A percentile compares a stretch with the other conserved stretches of the same genome.
Conservation (phyloP, 2,113 vertebrate genomes). For the Ammodytes marinus region DNA sequence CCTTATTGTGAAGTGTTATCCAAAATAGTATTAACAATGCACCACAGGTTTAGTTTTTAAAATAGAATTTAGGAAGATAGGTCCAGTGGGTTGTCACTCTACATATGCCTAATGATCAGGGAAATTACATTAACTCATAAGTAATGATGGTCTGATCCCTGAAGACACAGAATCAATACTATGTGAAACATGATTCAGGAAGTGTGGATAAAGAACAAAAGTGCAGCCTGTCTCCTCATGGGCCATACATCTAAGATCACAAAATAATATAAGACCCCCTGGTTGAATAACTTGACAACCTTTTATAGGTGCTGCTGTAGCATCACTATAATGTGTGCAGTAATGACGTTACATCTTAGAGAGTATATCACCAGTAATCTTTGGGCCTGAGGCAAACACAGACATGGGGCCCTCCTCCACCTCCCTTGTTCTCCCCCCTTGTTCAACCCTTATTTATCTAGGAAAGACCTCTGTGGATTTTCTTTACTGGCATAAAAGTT, state of each 20-base stretch:
- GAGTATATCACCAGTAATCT: no score
- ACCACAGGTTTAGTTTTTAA: not conserved
- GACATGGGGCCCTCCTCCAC: no score
- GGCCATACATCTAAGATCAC: constrained; percentile 37
- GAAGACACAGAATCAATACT: constrained; percentile 39
- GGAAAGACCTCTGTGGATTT: no score
- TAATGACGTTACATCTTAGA: not conserved
- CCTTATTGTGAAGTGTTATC: no score
- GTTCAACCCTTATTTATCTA: no score
- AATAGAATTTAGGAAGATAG: not conserved
- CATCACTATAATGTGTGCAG: not conserved
- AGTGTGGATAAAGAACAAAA: constrained; percentile 30
- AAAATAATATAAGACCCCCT: not conserved
- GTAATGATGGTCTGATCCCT: constrained; percentile 1
- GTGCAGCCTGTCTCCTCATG: constrained; percentile 10
- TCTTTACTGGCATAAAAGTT: no score
- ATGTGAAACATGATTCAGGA: constrained; percentile 38
- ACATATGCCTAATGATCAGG: not conserved
- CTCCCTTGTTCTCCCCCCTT: no score
- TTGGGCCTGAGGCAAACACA: no score
- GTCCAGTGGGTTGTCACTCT: not conserved
- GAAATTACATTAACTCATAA: constrained; percentile 7
- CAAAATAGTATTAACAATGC: not conserved
- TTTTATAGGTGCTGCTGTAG: not conserved
- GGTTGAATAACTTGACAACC: not conserved